Base-by-base conservation (phyloP, 1,140 invertebrate genomes). In the Drosophila lini region DNA sequence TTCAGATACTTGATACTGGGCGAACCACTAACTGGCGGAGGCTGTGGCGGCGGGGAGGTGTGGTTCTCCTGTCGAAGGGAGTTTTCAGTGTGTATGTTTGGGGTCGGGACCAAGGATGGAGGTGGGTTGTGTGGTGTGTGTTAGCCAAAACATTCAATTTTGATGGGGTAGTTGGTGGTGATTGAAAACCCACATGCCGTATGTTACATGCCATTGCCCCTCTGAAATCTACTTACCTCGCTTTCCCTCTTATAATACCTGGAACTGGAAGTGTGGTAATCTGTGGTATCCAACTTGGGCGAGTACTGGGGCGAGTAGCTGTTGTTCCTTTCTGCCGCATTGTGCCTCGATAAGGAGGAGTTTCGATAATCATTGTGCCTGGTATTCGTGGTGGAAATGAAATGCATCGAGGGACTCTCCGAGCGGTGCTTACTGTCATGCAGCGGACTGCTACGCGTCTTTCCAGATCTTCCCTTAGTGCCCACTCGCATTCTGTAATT, bases 401-500 rank as follows among this genome's bases (percentile, higher is more conserved):
- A 92, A 70, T 92, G 91, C 91, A 92, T 92, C 25, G 92, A 92
- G 2, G 92, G 92, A 38, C 92, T 92, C 67, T 92, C 92, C 10
- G 92, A 81, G 25, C 92, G 90, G 40, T 92, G 81, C 36, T 92
- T 92, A 69, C 78, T 92, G 15, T 92, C 92, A 16, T 92, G 92
- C 32, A 86, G 53, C 13, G 91, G 91, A 59, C 92, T 93, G 60
- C 85, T 92, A 11, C 90, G 84, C 31, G 91, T 93, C 55, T 92
- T 93, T 11, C 93, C 92, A 1, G 93, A 94, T 15, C 93, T 91
- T 93, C 93, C 94, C 92, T 93, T 95, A 62, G 94, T 86, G 59
- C 96, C 96, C 34, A 97, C 96, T 52, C 96, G 93, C 90, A 97
- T 95, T 60, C 82, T 85, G 8, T 0, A 44, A 15, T 28, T 0